Conservation (phyloP, 2,797 vertebrate species). For the Danio albolineatus region DNA sequence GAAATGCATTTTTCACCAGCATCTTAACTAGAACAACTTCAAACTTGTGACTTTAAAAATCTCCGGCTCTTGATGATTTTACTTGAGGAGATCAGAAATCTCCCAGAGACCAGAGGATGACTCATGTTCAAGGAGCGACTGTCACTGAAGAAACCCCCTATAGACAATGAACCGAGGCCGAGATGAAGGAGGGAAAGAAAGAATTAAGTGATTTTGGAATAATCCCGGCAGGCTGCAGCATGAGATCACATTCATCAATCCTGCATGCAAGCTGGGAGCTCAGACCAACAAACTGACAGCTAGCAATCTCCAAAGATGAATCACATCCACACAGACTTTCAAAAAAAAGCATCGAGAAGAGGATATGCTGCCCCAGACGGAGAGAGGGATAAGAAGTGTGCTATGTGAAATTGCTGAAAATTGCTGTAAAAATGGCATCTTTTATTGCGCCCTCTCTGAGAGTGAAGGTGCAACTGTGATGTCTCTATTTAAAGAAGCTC, state of each 20-base stretch:
- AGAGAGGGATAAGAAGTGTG: neutral
- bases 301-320: slow-evolving; percentile 38
- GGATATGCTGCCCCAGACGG: neutral
- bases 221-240: slow-evolving; percentile 23
- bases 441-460: neutral
- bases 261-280: slow-evolving; percentile 30
- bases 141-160: slow-evolving; percentile 26
- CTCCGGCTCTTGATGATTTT: slow-evolving; percentile 28
- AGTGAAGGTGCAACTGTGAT: slow-evolving; percentile 6
- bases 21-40: slow-evolving; percentile 23
- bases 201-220: slow-evolving; percentile 30
- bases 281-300: slow-evolving; percentile 28
- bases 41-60: slow-evolving; percentile 25
- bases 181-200: neutral
- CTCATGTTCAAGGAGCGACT: neutral
- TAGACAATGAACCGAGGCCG: neutral
- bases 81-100: slow-evolving; percentile 25
- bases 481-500: slow-evolving; percentile 36
- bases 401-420: slow-evolving; percentile 4
- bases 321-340: slow-evolving; percentile 18
- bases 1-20: slow-evolving; percentile 17
- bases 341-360: neutral
- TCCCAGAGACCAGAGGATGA: slow-evolving; percentile 8
- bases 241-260: slow-evolving; percentile 43
- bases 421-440: neutral